phyloP scores from a whole-genome alignment of 2,113 vertebrate genomes.

The Pristiophorus japonicus region DNA sequence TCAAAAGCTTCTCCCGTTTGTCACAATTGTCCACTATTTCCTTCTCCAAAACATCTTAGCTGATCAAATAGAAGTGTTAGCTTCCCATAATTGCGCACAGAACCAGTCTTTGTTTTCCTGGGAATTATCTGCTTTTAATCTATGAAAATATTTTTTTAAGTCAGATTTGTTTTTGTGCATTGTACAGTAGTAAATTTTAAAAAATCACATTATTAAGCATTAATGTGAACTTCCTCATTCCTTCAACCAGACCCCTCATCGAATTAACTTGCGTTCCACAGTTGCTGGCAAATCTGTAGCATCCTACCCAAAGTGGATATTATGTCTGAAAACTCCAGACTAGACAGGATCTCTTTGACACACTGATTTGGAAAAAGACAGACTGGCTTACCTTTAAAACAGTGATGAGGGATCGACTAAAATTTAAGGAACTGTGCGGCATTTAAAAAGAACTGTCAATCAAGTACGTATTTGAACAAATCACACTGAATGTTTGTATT shows the following conservation, averaged over 20 bases:
- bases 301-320: no score
- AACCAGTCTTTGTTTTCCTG: neutral
- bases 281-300: no score
- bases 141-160: neutral
- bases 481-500: no score
- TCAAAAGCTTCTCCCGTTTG: neutral
- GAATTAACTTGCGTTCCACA: neutral
- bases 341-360: no score
- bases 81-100: neutral
- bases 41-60: neutral
- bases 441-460: no score
- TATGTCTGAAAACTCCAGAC: no score
- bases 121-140: neutral
- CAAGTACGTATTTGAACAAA: no score
- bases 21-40: neutral
- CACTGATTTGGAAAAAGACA: no score
- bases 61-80: neutral
- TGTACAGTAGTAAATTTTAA: neutral
- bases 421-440: no score
- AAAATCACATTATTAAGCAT: neutral
- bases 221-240: neutral
- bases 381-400: no score
- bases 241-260: neutral
- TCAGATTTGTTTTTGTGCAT: neutral
- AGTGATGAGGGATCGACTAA: no score